Base-by-base conservation (phyloP, 92 coral and sea anemone species). In the Zoanthus gigantus region DNA sequence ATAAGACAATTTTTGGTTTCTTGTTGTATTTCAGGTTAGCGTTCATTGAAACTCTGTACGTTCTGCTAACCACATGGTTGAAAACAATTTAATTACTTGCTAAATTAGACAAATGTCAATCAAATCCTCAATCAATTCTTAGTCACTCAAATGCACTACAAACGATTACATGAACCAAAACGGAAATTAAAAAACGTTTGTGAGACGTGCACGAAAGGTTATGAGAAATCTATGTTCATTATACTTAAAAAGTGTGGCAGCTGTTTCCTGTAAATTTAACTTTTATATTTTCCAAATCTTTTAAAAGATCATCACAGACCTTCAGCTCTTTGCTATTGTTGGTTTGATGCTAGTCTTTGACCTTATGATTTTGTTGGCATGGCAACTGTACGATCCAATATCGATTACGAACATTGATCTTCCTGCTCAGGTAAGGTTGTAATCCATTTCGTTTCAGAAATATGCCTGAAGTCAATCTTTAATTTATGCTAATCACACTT, bases 331-430 rank as follows among this genome's bases (percentile, higher is more conserved):
- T 9, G 89, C 90, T 18, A 74, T 96, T 18, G 97, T 96, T 11
- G 23, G 95, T 14, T 72, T 87, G 17, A 88, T 96, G 86, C 54
- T 94, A 58, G 71, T 86, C 9, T 78, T 94, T 48, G 98, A 96
- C 47, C 73, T 90, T 4, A 18, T 78, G 12, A 58, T 94, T 67
- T 90, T 96, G 23, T 69, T 86, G 76, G 71, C 86, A n/a, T 96
- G 98, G 98, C 96, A 94, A 58, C 29, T 80, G 12, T 7, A 86
- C 44, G 95, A 94, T 47, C 96, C 96, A 9, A 68, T 93, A 77
- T 58, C 56, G 72, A 86, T 87, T 67, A 71, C 69, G 63, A 29
- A 54, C 23, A 46, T 71, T 11, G 47, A 91, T 45, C 87, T 92
- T 52, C 83, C 84, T 30, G 74, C 72, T 54, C 79, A 90, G 87